Base-by-base conservation (phyloP, 2,113 vertebrate species). In the Bettongia penicillata region DNA sequence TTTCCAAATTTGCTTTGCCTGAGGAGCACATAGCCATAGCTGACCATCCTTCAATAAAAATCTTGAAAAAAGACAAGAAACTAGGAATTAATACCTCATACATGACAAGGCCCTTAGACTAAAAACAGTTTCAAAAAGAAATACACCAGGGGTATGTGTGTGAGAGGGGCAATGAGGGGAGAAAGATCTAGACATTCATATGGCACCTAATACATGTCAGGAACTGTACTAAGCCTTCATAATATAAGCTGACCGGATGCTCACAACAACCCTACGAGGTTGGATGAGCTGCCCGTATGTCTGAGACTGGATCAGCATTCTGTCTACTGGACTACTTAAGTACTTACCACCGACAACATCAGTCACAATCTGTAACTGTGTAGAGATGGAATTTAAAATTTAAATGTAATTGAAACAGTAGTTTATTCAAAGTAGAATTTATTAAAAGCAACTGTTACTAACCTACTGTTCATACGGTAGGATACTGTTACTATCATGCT, bases 1-100 rank as follows among this genome's bases (percentile, higher is more conserved):
- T 98, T 99, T 99, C 99, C 99, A 99, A 98, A 99, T 99, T 98
- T 99, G 99, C 98, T 99, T 99, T 97, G 99, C 99, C 98, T 99
- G 99, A 95, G 99, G 99, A 94, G 99, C 99, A 98, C 99, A 99
- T 89, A 99, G 99, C 99, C 99, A 99, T 96, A 99, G 99, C 97
- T 99, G 99, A 93, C 99, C 99, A 97, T 99, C 99, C 98, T 99
- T 99, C 97, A 99, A 98, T 91, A 99, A 99, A 98, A 99, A 99
- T 98, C 99, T 99, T 98, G 90, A 91, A 98, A 98, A 98, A 97
- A 98, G 89, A 98, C 5, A 97, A 97, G 98, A 95, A 98, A 98
- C 96, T 93, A 97, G 94, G 95, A 91, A 96, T 98, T 97, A 98
- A 95, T 92, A 96, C 25, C 95, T 95, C 68, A 95, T 94, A 96